These are phyloP conservation scores for Brachirus orientalis DNA, from an alignment of 2,113 vertebrate species.

Conservation along the genomic window DNA sequence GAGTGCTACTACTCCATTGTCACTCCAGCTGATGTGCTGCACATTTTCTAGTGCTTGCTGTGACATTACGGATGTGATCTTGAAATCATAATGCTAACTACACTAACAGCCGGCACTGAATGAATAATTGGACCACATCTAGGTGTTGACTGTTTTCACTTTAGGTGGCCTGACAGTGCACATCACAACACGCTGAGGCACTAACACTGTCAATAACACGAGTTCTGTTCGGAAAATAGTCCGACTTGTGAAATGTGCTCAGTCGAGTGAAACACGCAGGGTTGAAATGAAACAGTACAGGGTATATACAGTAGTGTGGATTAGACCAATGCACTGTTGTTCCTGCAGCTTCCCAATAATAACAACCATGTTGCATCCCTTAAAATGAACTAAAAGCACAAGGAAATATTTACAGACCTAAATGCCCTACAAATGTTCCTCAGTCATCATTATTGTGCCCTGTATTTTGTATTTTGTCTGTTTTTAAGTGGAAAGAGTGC, in stretches of 20 bases:
- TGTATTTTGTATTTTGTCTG: too few relatives aligned
- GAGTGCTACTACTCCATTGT: slow-evolving; percentile 26
- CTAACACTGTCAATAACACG: too few relatives aligned
- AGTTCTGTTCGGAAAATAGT: neutral
- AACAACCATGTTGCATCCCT: too few relatives aligned
- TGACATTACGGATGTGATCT: slow-evolving; percentile 1
- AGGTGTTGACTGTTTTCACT: neutral
- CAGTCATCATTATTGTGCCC: too few relatives aligned
- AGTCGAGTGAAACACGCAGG: neutral
- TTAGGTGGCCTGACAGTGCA: neutral
- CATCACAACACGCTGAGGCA: neutral
- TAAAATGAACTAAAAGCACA: too few relatives aligned
- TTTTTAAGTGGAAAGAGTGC: too few relatives aligned
- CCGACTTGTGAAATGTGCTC: neutral
- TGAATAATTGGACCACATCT: neutral
- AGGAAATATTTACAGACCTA: too few relatives aligned
- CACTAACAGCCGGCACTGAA: neutral
- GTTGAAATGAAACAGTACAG: too few relatives aligned
- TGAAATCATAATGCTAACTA: neutral
- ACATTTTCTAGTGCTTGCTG: neutral
- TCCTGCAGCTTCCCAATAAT: neutral
- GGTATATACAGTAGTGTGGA: neutral
- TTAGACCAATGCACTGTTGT: neutral
- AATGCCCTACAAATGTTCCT: too few relatives aligned
- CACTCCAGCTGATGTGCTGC: slow-evolving; percentile 18